These are phyloP conservation scores for Camponotus fellah DNA, from an alignment of 2,888 invertebrate genomes.

Conservation along the genomic window DNA sequence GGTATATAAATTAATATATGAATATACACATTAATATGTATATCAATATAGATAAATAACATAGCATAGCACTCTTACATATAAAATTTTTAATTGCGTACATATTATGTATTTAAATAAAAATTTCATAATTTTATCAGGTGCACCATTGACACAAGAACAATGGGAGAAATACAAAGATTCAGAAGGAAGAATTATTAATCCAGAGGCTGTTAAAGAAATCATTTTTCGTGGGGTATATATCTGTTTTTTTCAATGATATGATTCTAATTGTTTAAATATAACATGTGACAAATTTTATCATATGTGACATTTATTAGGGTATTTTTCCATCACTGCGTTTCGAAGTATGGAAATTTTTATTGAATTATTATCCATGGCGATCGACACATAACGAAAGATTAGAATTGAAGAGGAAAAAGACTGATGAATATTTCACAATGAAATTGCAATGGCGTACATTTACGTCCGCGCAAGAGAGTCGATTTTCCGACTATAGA, in stretches of 20 bases:
- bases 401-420: conserved; percentile 90
- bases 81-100: neutral
- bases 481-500: conserved; percentile 94
- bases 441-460: conserved; percentile 99
- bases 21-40: conserved; percentile 22
- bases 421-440: conserved; percentile 94
- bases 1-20: conserved; percentile 73
- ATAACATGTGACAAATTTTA: conserved; percentile 31
- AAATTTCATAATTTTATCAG: conserved; percentile 84
- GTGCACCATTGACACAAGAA: conserved; percentile 90
- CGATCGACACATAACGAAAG: conserved; percentile 91
- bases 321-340: conserved; percentile 93
- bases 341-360: conserved; percentile 97
- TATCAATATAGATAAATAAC: neutral
- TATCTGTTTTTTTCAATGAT: conserved; percentile 64
- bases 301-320: conserved; percentile 85
- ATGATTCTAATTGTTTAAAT: neutral
- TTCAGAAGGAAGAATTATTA: conserved; percentile 92
- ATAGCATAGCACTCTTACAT: neutral
- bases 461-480: conserved; percentile 95
- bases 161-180: conserved; percentile 95
- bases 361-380: conserved; percentile 96
- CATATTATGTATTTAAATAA: conserved; percentile 20
- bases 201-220: conserved; percentile 92
- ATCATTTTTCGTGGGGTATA: conserved; percentile 96